Conservation (phyloP, 2,113 vertebrate genomes). For the Nycticebus coucang region DNA sequence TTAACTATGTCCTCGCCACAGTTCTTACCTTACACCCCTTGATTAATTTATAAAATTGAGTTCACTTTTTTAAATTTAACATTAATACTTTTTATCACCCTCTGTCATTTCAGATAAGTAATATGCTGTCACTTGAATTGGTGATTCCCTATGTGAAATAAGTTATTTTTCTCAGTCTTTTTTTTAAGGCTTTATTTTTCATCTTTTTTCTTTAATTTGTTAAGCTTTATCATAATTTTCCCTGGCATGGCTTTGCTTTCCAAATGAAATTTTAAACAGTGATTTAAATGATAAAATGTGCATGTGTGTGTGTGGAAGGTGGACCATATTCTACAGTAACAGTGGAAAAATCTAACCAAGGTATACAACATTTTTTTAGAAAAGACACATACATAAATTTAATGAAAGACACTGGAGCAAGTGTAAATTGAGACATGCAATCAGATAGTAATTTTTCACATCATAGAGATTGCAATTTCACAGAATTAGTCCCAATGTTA, state of each 20-base stretch:
- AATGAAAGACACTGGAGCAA: not conserved
- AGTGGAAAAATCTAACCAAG: not conserved
- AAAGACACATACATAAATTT: not conserved
- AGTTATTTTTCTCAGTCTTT: not conserved
- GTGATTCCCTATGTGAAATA: not conserved
- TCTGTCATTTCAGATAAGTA: not conserved
- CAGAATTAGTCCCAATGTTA: not conserved
- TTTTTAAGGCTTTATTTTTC: not conserved
- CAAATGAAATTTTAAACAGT: not conserved
- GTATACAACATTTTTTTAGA: not conserved
- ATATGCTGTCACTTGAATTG: not conserved
- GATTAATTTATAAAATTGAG: too few relatives aligned
- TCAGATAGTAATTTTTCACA: not conserved
- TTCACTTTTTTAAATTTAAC: not conserved
- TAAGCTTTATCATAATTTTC: not conserved
- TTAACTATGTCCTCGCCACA: too few relatives aligned
- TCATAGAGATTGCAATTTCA: not conserved
- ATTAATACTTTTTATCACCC: not conserved
- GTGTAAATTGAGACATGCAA: not conserved
- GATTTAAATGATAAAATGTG: not conserved
- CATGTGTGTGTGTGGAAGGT: not conserved
- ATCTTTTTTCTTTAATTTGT: not conserved
- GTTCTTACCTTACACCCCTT: too few relatives aligned
- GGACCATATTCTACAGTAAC: not conserved
- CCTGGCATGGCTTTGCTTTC: not conserved